Evolutionary conservation across 2,888 invertebrate genomes (phyloP).

Genomic region (Athalia cordata): DNA sequence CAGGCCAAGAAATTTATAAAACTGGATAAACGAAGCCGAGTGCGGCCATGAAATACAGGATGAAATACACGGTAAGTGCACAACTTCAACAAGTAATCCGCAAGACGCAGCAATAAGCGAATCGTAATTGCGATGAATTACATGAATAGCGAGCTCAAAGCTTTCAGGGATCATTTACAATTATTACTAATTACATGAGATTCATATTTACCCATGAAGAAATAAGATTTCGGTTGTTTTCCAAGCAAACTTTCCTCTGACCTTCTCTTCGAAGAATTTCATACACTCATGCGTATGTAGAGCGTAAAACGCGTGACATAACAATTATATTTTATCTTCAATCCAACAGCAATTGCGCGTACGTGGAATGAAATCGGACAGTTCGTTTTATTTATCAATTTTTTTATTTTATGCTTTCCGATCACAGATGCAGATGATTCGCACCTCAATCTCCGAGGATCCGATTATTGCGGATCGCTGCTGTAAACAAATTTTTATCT

Average conservation of each 20-base stretch:
- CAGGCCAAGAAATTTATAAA: constrained; percentile 1
- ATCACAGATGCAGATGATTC: no score
- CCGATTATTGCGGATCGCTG: no score
- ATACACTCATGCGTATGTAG: not conserved
- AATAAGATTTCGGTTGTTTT: not conserved
- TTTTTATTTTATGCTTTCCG: no score
- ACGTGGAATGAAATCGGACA: not conserved
- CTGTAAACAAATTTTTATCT: no score
- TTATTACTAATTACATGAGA: not conserved
- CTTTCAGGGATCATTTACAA: not conserved
- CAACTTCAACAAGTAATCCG: constrained; percentile 1
- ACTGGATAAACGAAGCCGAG: not conserved
- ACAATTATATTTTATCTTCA: not conserved
- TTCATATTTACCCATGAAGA: not conserved
- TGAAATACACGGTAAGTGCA: not conserved
- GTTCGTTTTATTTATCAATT: no score
- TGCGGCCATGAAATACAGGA: not conserved
- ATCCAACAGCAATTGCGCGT: not conserved
- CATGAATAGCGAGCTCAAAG: not conserved
- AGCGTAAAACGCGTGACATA: not conserved
- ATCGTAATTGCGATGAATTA: not conserved
- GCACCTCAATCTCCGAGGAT: no score
- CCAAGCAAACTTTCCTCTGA: not conserved
- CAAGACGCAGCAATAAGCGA: constrained; percentile 4
- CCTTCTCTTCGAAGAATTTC: not conserved